Conservation (phyloP, 2,888 invertebrate species). For the Scaptomyza parva region DNA sequence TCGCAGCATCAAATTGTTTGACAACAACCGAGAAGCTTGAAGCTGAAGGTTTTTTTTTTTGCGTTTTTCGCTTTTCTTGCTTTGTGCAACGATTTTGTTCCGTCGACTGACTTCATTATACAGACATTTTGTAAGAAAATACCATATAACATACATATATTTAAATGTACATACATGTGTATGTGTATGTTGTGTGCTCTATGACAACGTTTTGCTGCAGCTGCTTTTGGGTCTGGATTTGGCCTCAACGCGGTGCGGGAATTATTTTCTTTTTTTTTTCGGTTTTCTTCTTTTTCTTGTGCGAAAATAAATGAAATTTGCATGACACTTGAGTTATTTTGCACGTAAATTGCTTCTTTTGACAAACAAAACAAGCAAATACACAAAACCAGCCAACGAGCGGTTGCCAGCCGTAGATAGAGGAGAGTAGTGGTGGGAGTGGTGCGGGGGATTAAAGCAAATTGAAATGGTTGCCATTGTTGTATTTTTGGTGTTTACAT, state of each 20-base stretch:
- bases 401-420: constrained; percentile 13
- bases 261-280: constrained; percentile 72
- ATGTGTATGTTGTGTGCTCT: constrained; percentile 52
- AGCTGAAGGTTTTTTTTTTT: constrained; percentile 34
- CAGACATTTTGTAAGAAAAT: constrained; percentile 68
- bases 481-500: constrained; percentile 81
- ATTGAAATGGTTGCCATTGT: constrained; percentile 76
- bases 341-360: constrained; percentile 84
- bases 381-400: constrained; percentile 62
- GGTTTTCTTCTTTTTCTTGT: constrained; percentile 60
- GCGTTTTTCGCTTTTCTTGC: constrained; percentile 7
- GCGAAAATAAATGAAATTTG: constrained; percentile 82
- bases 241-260: constrained; percentile 63
- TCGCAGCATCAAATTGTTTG: constrained; percentile 60
- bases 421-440: constrained; percentile 6
- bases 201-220: constrained; percentile 58
- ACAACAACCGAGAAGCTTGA: constrained; percentile 46
- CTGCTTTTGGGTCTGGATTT: constrained; percentile 6
- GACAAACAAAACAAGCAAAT: constrained; percentile 80
- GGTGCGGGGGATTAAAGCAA: constrained; percentile 39
- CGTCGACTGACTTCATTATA: constrained; percentile 77
- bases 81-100: constrained; percentile 61
- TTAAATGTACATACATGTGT: constrained; percentile 9
- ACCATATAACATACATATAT: constrained; percentile 44
- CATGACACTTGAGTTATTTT: constrained; percentile 84